Evolutionary conservation across 2,797 vertebrate species (phyloP).

Genomic region (Masticophis lateralis): DNA sequence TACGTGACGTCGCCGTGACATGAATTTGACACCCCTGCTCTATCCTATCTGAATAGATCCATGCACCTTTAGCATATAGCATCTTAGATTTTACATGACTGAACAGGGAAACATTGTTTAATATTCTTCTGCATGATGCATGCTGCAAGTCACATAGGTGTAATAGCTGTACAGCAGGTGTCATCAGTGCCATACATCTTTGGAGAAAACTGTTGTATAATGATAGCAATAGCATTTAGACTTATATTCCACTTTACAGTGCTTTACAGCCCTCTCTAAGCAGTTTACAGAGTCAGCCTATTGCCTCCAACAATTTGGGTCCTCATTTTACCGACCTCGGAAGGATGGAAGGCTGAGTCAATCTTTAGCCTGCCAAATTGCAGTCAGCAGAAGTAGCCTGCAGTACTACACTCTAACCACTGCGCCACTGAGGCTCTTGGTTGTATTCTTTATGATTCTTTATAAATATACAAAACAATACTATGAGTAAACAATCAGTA

Average conservation of each 20-base stretch:
- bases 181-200: neutral
- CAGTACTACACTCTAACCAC: too few relatives aligned
- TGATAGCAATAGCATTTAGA: too few relatives aligned
- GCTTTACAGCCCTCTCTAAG: too few relatives aligned
- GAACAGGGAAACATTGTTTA: neutral
- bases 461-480: neutral
- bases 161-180: neutral
- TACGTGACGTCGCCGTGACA: rapidly evolving
- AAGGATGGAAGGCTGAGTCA: too few relatives aligned
- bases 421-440: too few relatives aligned
- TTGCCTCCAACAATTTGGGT: too few relatives aligned
- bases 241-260: too few relatives aligned
- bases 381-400: too few relatives aligned
- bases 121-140: neutral
- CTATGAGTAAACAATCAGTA: neutral
- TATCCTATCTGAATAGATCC: neutral
- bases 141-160: neutral
- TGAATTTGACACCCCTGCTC: neutral
- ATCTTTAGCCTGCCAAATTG: too few relatives aligned
- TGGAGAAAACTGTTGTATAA: neutral
- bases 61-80: neutral
- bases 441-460: neutral
- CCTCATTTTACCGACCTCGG: too few relatives aligned
- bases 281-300: too few relatives aligned
- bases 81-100: neutral